Base-by-base conservation (phyloP, 2,797 vertebrate genomes). In the Sebastes iracundus region DNA sequence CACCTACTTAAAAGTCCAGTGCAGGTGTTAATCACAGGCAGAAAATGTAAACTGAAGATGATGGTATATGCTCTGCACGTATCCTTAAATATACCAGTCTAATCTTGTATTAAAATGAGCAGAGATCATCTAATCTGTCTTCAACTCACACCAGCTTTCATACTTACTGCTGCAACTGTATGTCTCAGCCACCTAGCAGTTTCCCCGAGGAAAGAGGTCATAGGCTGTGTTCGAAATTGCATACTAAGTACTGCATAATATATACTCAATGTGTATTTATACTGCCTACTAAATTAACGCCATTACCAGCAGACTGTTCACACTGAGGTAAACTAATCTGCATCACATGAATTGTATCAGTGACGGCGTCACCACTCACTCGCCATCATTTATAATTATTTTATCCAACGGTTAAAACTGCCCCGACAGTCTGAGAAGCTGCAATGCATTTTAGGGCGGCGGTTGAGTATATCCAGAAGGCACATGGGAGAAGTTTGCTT, bases 11-110 rank as follows among this genome's bases (percentile, higher is more conserved):
- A 62, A 14, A 70, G 32, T 79, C 55, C 4, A 14, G n/a, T 14
- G 67, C 55, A 66, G 67, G n/a, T 72, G 33, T 80, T 83, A 42
- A 46, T 79, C 35, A 79, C 49, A 68, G n/a, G 27, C 27, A 71
- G 23, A 35, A 61, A 49, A 65, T 70, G 13, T 56, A 60, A 81
- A 79, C 22, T 71, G 25, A 32, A 46, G 33, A 68, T 6, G 6
- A 32, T 2, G 22, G 58, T 16, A 62, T 58, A 33, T 75, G 64
- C 35, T 66, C 72, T 9, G 67, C 49, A 56, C 56, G 64, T 35
- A 32, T 64, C 18, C 77, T 74, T 66, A 59, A 76, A 73, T 64
- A 70, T 72, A 52, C 53, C 60, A 30, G 60, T 62, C 4, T 67
- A 66, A 64, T 83, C 35, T 72, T 67, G 55, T 32, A 72, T 65